These are phyloP conservation scores for Oryzias celebensis DNA, from an alignment of 2,113 vertebrate genomes.

Conservation along the genomic window DNA sequence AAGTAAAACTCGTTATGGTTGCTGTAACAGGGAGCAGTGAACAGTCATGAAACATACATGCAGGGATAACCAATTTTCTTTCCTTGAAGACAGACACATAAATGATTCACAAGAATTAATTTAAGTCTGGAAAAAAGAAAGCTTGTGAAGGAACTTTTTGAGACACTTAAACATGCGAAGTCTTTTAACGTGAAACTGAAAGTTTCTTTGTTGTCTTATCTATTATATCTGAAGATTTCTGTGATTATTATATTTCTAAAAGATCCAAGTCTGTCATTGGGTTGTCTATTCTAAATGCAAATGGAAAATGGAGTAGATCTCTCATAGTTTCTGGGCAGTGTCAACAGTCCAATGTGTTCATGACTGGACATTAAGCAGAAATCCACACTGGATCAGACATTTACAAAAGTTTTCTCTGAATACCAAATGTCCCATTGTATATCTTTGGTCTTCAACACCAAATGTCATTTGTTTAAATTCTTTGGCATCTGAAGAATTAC, in stretches of 20 bases:
- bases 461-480: constrained; percentile 15
- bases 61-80: not conserved
- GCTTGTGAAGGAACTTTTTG: too few species aligned
- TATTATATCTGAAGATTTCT: too few species aligned
- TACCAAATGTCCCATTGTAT: constrained; percentile 5
- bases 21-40: not conserved
- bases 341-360: constrained; percentile 9
- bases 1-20: not conserved
- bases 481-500: not conserved
- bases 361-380: constrained; percentile 38
- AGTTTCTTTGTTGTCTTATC: too few species aligned
- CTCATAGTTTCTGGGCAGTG: constrained; percentile 49
- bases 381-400: constrained; percentile 37
- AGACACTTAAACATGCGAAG: too few species aligned
- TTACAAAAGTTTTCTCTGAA: constrained; percentile 33
- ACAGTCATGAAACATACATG: not conserved
- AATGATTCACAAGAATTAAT: too few species aligned
- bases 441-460: constrained; percentile 19
- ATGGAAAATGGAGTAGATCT: constrained; percentile 55
- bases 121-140: too few species aligned
- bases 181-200: too few species aligned
- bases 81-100: constrained; percentile 5
- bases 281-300: constrained; percentile 49
- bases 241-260: too few species aligned
- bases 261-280: constrained; percentile 25